Evolutionary conservation across 1,140 invertebrate species (phyloP).

Genomic region (Oreohelix idahoensis): DNA sequence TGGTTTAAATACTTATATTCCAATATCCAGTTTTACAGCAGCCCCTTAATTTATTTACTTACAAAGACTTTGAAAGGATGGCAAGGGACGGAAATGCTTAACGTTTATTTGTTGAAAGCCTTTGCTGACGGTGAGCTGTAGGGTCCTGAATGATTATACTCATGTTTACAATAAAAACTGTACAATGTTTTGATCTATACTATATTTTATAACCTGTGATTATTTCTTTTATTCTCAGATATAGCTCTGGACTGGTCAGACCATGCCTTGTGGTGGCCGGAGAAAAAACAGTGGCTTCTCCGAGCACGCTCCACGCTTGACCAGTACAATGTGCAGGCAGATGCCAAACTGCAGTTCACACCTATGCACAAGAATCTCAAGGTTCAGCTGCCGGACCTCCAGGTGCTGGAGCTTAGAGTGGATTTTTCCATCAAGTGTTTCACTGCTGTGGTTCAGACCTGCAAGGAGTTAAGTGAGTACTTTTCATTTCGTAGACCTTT

Average conservation of each 20-base stretch:
- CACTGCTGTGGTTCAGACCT: conserved; percentile 92
- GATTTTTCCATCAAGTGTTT: conserved; percentile 98
- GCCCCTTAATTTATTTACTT: too few relatives aligned
- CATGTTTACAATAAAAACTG: too few relatives aligned
- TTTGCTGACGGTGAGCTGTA: too few relatives aligned
- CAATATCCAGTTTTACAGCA: too few relatives aligned
- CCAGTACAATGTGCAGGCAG: conserved; percentile 97
- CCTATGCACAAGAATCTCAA: conserved; percentile 97
- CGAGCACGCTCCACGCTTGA: conserved; percentile 95
- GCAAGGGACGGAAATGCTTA: too few relatives aligned
- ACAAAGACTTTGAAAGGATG: too few relatives aligned
- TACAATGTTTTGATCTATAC: too few relatives aligned
- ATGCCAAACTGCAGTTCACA: conserved; percentile 95
- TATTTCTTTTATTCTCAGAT: conserved; percentile 78
- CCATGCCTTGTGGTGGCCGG: conserved; percentile 99
- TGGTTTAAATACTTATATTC: too few relatives aligned
- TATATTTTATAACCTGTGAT: too few relatives aligned
- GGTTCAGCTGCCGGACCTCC: conserved; percentile 93
- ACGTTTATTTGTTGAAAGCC: too few relatives aligned
- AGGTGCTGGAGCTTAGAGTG: conserved; percentile 92
- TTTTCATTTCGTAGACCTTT: too few relatives aligned
- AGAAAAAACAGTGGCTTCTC: conserved; percentile 93
- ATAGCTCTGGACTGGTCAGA: conserved; percentile 98
- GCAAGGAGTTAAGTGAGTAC: conserved; percentile 91
- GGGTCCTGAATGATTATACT: too few relatives aligned